These are phyloP conservation scores for Sitta europaea DNA, from an alignment of 2,113 vertebrate species.

Conservation along the genomic window DNA sequence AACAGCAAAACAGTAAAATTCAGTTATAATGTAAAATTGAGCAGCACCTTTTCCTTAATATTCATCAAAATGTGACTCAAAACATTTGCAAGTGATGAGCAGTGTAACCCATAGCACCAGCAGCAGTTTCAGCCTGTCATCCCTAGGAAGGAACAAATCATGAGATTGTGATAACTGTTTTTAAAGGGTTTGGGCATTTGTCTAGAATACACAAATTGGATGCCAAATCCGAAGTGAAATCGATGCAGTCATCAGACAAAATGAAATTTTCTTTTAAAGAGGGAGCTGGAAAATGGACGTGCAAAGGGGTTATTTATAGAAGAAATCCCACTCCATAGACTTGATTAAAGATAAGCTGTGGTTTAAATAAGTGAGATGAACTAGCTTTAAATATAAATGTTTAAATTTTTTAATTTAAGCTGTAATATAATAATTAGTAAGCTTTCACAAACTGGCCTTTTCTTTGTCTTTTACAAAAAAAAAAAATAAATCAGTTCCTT, in stretches of 20 bases:
- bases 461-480: background rate
- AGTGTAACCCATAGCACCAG: background rate
- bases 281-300: background rate
- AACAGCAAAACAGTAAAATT: background rate
- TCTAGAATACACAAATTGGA: background rate
- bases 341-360: background rate
- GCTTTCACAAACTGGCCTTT: background rate
- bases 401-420: background rate
- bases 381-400: background rate
- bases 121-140: background rate
- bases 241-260: background rate
- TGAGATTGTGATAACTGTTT: background rate
- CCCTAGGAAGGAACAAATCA: background rate
- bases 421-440: too few species aligned
- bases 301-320: background rate
- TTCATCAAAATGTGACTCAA: background rate
- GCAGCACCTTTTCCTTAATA: background rate
- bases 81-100: background rate
- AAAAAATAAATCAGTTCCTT: background rate
- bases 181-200: background rate
- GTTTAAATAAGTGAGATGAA: background rate
- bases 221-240: background rate
- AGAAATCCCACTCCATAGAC: background rate
- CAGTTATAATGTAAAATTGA: background rate
- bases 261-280: background rate